phyloP scores from a whole-genome alignment of 2,113 vertebrate genomes.

The Zootoca vivipara region DNA sequence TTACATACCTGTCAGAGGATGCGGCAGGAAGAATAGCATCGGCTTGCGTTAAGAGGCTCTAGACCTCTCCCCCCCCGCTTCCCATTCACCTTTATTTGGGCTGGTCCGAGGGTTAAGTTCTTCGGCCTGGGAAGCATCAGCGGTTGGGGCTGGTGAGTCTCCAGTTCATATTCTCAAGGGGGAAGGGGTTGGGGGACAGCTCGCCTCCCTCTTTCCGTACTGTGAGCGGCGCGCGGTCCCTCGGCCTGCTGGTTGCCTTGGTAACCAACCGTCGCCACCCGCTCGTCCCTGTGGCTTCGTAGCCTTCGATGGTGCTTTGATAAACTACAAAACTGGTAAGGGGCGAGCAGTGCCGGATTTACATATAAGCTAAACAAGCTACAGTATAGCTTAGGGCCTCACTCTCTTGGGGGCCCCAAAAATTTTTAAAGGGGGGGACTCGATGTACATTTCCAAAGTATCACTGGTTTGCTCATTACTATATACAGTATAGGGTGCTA shows the following conservation, averaged over 20 bases:
- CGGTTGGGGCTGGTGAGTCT: slow-evolving; percentile 4
- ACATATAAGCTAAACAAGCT: no score
- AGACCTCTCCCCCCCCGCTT: background rate
- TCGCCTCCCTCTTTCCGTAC: no score
- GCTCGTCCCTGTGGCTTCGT: no score
- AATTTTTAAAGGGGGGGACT: no score
- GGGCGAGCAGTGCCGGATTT: no score
- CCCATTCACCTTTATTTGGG: background rate
- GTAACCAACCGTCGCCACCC: background rate
- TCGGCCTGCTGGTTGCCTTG: background rate
- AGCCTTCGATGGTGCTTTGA: no score
- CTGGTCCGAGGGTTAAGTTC: background rate
- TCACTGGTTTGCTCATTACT: no score
- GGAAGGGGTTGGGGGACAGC: background rate
- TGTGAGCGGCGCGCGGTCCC: background rate
- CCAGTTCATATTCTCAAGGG: background rate
- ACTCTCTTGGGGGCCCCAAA: no score
- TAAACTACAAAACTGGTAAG: no score
- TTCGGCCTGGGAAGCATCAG: background rate
- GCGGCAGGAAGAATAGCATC: background rate
- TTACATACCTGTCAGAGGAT: background rate
- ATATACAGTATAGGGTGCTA: no score
- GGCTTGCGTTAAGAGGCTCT: background rate
- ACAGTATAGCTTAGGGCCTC: no score
- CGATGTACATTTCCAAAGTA: no score